Percentiles rank a stretch among this genome's conserved stretches.
These are phyloP conservation scores for Otis tarda DNA, from an alignment of 2,113 vertebrate genomes.

Conservation along the genomic window DNA sequence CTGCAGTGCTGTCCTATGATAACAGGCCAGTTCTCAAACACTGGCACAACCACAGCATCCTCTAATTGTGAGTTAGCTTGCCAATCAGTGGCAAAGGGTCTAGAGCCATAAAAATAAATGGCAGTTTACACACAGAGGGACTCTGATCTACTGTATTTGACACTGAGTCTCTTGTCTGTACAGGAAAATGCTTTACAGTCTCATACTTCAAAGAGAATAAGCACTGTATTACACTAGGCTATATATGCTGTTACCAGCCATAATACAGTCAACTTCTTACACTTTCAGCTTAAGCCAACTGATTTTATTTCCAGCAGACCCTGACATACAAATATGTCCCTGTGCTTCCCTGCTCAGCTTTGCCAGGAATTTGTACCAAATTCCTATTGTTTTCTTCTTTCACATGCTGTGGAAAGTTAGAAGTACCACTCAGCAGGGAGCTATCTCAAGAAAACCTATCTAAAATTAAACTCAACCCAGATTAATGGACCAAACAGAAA, in stretches of 20 bases:
- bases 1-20: neutral
- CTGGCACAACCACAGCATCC: neutral
- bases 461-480: constrained; percentile 44
- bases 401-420: neutral
- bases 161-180: neutral
- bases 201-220: neutral
- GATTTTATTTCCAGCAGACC: neutral
- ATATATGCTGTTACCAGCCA: neutral
- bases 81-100: neutral
- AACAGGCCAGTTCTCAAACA: neutral
- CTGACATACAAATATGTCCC: neutral
- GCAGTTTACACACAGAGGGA: neutral
- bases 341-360: neutral
- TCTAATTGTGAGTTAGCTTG: neutral
- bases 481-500: constrained; percentile 50
- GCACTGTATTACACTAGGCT: neutral
- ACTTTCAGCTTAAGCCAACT: neutral
- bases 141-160: neutral
- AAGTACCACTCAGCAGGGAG: neutral
- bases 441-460: neutral
- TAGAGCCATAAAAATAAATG: neutral
- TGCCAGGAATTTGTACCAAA: neutral
- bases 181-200: neutral
- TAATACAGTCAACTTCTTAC: neutral
- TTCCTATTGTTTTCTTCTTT: neutral